phyloP scores from a whole-genome alignment of 2,113 vertebrate species.

The Myrmecobius fasciatus region DNA sequence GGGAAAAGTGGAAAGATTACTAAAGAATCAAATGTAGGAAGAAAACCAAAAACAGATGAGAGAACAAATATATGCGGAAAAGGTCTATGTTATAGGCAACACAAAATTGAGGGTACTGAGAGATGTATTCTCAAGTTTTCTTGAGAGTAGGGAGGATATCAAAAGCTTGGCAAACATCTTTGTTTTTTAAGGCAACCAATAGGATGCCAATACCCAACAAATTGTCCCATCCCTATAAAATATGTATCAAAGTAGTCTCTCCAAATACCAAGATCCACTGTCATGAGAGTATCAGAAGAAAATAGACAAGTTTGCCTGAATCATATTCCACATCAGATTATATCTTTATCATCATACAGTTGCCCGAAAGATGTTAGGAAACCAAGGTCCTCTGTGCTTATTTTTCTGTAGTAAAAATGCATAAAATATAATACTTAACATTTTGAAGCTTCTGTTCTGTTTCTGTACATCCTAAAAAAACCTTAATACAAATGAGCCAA shows the following conservation, averaged over 20 bases:
- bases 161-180: neutral
- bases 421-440: slow-evolving; percentile 20
- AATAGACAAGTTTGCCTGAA: neutral
- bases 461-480: neutral
- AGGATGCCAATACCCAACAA: neutral
- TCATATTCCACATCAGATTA: neutral
- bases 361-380: neutral
- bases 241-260: neutral
- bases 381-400: neutral
- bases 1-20: too few species aligned
- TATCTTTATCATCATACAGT: neutral
- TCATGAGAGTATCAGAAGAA: neutral
- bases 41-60: neutral
- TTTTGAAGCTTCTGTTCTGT: neutral
- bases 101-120: neutral
- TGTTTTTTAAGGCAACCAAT: neutral
- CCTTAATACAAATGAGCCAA: neutral
- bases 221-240: neutral
- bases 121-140: neutral
- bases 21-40: neutral
- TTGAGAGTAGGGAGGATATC: neutral
- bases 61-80: neutral
- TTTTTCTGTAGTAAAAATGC: neutral
- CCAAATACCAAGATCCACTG: neutral
- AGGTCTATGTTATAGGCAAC: neutral